Percentiles rank a stretch among this genome's conserved stretches.
Evolutionary conservation across 2,113 vertebrate genomes (phyloP).

Genomic region (Rhinichthys klamathensis): DNA sequence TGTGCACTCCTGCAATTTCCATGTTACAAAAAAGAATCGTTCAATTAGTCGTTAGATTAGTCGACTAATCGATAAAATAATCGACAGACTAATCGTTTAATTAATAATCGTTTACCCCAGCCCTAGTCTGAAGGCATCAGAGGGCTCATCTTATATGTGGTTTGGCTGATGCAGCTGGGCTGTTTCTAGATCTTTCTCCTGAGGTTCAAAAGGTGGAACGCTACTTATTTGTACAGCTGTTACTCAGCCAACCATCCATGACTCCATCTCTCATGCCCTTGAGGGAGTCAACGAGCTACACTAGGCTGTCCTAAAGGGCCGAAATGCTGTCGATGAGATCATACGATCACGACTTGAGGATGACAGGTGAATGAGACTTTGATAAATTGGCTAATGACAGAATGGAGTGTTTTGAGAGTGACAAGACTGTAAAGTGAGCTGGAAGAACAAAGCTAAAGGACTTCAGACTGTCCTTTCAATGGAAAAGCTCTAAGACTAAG

Average conservation of each 20-base stretch:
- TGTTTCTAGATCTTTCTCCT: background rate
- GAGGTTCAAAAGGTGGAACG: slow-evolving; percentile 12
- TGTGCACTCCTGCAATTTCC: no score
- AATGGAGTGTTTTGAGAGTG: background rate
- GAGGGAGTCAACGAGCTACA: background rate
- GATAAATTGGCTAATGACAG: slow-evolving; percentile 8
- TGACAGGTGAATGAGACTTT: slow-evolving; percentile 11
- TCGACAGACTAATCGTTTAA: no score
- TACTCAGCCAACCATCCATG: slow-evolving; percentile 6
- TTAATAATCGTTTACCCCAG: no score
- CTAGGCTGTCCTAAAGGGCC: background rate
- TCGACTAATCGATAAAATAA: no score
- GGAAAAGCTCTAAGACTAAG: slow-evolving; percentile 31
- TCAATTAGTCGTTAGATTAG: no score
- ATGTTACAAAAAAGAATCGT: no score
- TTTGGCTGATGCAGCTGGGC: background rate
- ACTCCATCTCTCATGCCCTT: background rate
- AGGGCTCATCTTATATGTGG: background rate
- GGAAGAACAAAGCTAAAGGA: slow-evolving; percentile 3
- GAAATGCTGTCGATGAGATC: background rate
- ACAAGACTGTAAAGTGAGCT: background rate
- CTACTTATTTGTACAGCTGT: background rate
- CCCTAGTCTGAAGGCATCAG: background rate
- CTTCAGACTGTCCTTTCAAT: slow-evolving; percentile 1
- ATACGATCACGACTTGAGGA: background rate